Conservation (phyloP, 2,888 invertebrate genomes). For the Troides aeacus region DNA sequence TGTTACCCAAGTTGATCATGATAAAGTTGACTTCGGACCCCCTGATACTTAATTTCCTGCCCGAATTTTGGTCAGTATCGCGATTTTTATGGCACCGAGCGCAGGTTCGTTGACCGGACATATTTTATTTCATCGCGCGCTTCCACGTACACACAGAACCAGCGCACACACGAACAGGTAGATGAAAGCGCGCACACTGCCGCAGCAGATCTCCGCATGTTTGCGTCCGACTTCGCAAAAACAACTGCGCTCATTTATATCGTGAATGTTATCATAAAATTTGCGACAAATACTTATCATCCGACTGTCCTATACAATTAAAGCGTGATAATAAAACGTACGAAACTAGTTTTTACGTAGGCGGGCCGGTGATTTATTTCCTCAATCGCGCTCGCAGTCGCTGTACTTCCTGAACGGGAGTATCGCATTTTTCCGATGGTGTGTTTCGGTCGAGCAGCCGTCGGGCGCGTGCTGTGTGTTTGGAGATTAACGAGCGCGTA, state of each 20-base stretch:
- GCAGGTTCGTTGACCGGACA: conserved; percentile 78
- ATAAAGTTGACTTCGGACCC: conserved; percentile 14
- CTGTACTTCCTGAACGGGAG: conserved; percentile 27
- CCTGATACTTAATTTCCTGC: conserved; percentile 53
- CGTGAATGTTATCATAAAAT: conserved; percentile 60
- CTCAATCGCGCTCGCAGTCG: conserved; percentile 23
- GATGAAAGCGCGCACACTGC: conserved; percentile 59
- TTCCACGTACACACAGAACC: conserved; percentile 76
- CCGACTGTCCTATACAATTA: conserved; percentile 20
- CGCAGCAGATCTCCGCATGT: conserved; percentile 61
- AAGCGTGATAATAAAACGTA: too few relatives aligned
- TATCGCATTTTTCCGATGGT: conserved; percentile 25
- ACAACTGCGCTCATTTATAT: conserved; percentile 62
- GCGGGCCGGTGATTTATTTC: conserved; percentile 30
- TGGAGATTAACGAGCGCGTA: conserved; percentile 69
- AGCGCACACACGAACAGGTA: conserved; percentile 59
- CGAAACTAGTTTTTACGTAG: conserved; percentile 5
- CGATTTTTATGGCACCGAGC: conserved; percentile 79
- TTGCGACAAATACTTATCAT: conserved; percentile 57
- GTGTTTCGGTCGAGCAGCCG: conserved; percentile 38
- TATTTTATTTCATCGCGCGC: conserved; percentile 81
- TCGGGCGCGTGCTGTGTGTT: conserved; percentile 53
- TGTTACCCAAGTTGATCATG: background rate
- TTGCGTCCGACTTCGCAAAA: conserved; percentile 70
- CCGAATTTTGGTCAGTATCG: conserved; percentile 77